Percentiles rank a stretch among this genome's conserved stretches.
phyloP scores from a whole-genome alignment of 1,140 invertebrate genomes.

The Eriosoma lanigerum region DNA sequence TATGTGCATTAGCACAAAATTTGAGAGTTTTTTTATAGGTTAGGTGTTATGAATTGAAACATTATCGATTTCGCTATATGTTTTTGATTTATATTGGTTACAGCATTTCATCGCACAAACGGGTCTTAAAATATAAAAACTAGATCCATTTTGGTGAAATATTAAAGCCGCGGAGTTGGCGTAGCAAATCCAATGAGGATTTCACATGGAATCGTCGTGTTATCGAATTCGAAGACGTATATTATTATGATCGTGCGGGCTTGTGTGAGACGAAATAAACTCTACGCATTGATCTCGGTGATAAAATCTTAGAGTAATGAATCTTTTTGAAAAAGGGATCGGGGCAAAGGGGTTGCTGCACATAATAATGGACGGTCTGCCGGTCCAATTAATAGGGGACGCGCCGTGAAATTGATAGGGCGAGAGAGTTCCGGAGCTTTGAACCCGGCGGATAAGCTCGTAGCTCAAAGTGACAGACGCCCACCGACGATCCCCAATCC shows the following conservation, averaged over 20 bases:
- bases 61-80: no score
- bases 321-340: slow-evolving; percentile 22
- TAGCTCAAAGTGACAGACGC: slow-evolving; percentile 47
- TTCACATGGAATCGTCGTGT: no score
- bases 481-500: not conserved
- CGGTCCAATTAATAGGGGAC: slow-evolving; percentile 51
- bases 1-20: no score
- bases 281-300: slow-evolving; percentile 33
- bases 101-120: no score
- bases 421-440: slow-evolving; percentile 50
- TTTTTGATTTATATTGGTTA: no score
- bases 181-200: no score
- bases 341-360: not conserved
- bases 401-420: slow-evolving; percentile 49
- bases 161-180: no score
- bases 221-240: no score
- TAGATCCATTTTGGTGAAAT: no score
- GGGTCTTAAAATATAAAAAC: no score
- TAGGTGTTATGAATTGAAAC: no score
- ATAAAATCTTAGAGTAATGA: slow-evolving; percentile 50
- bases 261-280: slow-evolving; percentile 30
- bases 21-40: no score
- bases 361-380: slow-evolving; percentile 23
- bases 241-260: slow-evolving; percentile 3
- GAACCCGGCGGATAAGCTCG: slow-evolving; percentile 46